Evolutionary conservation across 2,113 vertebrate genomes (phyloP).

Genomic region (Macrotus californicus): DNA sequence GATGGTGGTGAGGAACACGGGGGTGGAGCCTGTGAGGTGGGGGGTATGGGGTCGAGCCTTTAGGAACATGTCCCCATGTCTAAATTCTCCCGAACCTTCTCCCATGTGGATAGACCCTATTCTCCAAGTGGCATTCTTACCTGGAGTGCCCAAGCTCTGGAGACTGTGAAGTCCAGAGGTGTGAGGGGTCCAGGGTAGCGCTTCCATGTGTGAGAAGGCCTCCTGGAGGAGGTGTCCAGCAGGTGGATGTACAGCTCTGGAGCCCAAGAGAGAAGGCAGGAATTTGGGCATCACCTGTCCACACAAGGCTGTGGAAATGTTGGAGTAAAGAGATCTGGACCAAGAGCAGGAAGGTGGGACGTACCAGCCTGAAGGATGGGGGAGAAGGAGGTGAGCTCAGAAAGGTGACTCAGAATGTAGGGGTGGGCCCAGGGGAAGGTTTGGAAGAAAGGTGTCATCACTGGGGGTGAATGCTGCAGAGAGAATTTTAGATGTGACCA

Average conservation of each 20-base stretch:
- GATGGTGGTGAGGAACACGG: no score
- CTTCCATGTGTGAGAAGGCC: background rate
- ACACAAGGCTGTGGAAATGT: rapidly evolving
- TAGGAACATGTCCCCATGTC: background rate
- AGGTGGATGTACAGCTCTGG: background rate
- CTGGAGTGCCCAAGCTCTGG: background rate
- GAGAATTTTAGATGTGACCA: background rate
- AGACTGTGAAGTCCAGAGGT: background rate
- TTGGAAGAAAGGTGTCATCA: background rate
- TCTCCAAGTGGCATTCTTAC: background rate
- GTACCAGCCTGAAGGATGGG: background rate
- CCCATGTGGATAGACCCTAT: background rate
- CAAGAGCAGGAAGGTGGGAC: background rate
- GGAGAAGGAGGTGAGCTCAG: background rate
- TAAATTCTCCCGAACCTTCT: background rate
- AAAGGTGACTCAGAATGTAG: background rate
- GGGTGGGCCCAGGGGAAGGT: no score
- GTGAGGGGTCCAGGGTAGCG: background rate
- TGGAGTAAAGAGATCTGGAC: no score
- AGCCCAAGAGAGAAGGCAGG: background rate
- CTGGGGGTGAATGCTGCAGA: background rate
- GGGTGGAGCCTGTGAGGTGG: background rate
- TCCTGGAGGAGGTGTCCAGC: background rate
- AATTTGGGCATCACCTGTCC: no score
- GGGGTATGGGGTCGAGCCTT: background rate